Percentiles rank a stretch among this genome's conserved stretches.
phyloP scores from a whole-genome alignment of 2,888 invertebrate genomes.

The Campaea margaritaria region DNA sequence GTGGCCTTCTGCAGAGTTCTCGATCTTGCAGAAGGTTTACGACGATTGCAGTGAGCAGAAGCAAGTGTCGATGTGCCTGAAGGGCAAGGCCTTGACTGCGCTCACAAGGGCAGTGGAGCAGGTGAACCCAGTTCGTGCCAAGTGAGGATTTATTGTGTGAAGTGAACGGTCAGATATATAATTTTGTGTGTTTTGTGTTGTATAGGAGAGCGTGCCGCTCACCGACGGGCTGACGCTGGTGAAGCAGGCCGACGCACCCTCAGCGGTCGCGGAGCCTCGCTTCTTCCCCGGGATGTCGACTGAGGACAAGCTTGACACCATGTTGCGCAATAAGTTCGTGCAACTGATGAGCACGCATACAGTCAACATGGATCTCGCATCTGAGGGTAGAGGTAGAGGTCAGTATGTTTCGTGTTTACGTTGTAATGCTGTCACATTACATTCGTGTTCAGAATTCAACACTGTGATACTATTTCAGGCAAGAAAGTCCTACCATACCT shows the following conservation, averaged over 20 bases:
- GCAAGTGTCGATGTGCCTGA: conserved; percentile 86
- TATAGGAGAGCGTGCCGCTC: conserved; percentile 86
- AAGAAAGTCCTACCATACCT: conserved; percentile 86
- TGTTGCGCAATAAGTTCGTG: conserved; percentile 83
- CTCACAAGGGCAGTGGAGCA: conserved; percentile 86
- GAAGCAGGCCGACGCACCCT: conserved; percentile 83
- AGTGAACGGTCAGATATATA: conserved; percentile 55
- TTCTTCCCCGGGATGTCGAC: conserved; percentile 83
- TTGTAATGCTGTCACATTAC: conserved; percentile 3
- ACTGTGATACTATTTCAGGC: conserved; percentile 57
- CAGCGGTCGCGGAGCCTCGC: conserved; percentile 84
- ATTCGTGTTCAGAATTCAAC: conserved; percentile 8
- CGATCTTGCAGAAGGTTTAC: conserved; percentile 86
- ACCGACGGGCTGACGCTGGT: conserved; percentile 86
- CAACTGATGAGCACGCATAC: conserved; percentile 87
- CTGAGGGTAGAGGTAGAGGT: conserved; percentile 83
- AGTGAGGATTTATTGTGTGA: conserved; percentile 41
- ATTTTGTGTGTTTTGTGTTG: conserved; percentile 49
- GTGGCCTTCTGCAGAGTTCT: conserved; percentile 86
- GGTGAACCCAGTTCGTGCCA: conserved; percentile 63
- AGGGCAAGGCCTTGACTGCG: conserved; percentile 86
- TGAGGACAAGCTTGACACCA: conserved; percentile 83
- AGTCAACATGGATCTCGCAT: conserved; percentile 86
- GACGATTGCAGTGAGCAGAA: conserved; percentile 87
- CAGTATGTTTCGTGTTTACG: conserved; percentile 36